Percentiles rank a stretch among this genome's conserved stretches.
phyloP scores from a whole-genome alignment of 1,140 invertebrate species.

The Vollenhovia emeryi region DNA sequence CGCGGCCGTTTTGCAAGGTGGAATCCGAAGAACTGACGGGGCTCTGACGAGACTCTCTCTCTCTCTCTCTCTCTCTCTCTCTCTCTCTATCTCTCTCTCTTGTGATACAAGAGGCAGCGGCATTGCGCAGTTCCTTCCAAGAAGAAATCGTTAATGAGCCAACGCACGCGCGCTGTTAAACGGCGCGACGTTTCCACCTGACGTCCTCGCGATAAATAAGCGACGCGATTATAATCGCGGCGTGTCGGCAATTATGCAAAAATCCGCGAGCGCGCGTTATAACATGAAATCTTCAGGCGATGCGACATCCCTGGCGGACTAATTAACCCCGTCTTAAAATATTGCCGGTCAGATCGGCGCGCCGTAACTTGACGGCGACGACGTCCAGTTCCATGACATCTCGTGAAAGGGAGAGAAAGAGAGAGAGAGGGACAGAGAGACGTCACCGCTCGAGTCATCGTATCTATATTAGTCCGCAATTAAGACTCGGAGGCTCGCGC shows the following conservation, averaged over 20 bases:
- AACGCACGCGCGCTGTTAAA: constrained; percentile 57
- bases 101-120: constrained; percentile 24
- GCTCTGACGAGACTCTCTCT: constrained; percentile 11
- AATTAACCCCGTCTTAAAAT: constrained; percentile 58
- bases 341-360: constrained; percentile 31
- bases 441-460: neutral
- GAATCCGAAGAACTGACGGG: constrained; percentile 48
- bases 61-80: too few species aligned
- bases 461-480: constrained; percentile 53
- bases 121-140: constrained; percentile 47
- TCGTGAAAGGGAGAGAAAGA: neutral
- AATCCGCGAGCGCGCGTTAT: constrained; percentile 26
- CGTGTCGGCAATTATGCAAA: constrained; percentile 55
- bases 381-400: constrained; percentile 9
- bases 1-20: constrained; percentile 24
- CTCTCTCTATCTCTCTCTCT: neutral
- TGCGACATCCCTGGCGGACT: constrained; percentile 26
- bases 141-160: constrained; percentile 56
- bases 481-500: constrained; percentile 27
- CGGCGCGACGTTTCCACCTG: constrained; percentile 49
- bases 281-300: neutral
- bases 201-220: constrained; percentile 56
- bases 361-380: neutral
- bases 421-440: too few species aligned
- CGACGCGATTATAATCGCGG: constrained; percentile 53